Evolutionary conservation across 2,888 invertebrate species (phyloP).

Genomic region (Dysmachus trigonus): DNA sequence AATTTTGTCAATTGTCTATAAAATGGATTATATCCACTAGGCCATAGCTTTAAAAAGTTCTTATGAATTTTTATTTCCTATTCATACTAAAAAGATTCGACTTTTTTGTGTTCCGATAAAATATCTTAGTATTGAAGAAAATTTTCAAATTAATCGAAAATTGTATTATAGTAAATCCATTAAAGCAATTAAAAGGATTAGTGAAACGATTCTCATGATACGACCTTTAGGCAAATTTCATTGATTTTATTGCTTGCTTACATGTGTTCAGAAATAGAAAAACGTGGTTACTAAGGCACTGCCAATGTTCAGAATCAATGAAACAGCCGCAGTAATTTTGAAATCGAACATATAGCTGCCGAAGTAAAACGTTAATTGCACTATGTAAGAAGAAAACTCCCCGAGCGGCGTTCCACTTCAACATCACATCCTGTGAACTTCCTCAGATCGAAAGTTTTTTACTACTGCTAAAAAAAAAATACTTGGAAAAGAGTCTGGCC

Average conservation of each 20-base stretch:
- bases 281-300: not conserved
- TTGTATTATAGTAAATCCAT: not conserved
- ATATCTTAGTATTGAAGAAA: too few relatives aligned
- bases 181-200: not conserved
- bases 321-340: not conserved
- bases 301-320: not conserved
- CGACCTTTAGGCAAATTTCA: not conserved
- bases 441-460: not conserved
- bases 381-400: not conserved
- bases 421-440: not conserved
- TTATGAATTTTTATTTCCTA: too few relatives aligned
- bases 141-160: not conserved
- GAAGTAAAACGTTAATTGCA: not conserved
- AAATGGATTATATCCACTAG: too few relatives aligned
- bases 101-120: too few relatives aligned
- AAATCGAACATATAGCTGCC: not conserved
- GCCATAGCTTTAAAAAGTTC: too few relatives aligned
- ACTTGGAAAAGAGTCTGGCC: not conserved
- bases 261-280: not conserved
- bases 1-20: too few relatives aligned
- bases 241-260: not conserved
- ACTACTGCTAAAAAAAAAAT: not conserved
- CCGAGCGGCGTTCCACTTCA: not conserved
- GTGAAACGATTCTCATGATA: not conserved
- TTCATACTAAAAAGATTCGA: too few relatives aligned